Evolutionary conservation across 2,797 vertebrate genomes (phyloP), one percentile per base, ranked within the genome.

Genomic region (Aselliscus stoliczkanus): DNA sequence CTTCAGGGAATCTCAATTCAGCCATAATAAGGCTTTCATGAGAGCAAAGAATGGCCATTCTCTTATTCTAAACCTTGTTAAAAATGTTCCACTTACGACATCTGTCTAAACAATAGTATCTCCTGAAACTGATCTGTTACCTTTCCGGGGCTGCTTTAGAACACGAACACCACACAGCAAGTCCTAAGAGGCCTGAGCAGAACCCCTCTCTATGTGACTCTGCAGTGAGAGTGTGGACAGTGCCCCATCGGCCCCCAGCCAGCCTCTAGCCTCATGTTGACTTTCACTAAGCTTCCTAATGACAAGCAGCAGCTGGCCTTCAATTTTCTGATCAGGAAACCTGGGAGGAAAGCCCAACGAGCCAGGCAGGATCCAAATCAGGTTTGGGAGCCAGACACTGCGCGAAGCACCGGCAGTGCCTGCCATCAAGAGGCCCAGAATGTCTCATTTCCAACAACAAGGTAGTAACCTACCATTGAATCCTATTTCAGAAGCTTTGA

Each of bases 261-360:
- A 81, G 79, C 37, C 6, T 42, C 58, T 50, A 93, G 75, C 13
- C 31, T 60, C 90, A 39, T 79, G 92, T 47, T 96, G 95, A 97
- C 94, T 95, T 62, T 95, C 97, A 84, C 50, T 62, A 58, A 76
- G 82, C 77, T 72, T 96, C 92, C 95, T 96, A 97, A 97, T 93
- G 96, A 95, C 87, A 97, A 82, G 90, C 84, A 93, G 94, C 96
- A 97, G 93, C 97, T 96, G 97, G 94, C 77, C 95, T 86, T 95
- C 93, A 81, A 67, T 96, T 95, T 95, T 95, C 83, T 96, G 77
- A 96, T 96, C 87, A 96, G 92, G 64, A 97, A 97, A 88, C 25
- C 95, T 93, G 94, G 93, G 93, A 96, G 92, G 88, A 77, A 92
- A 96, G 95, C 90, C 88, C 54, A 96, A 31, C 75, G 95, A 96